Evolutionary conservation across 2,797 vertebrate species (phyloP).

Genomic region (Anolis apletophallus): DNA sequence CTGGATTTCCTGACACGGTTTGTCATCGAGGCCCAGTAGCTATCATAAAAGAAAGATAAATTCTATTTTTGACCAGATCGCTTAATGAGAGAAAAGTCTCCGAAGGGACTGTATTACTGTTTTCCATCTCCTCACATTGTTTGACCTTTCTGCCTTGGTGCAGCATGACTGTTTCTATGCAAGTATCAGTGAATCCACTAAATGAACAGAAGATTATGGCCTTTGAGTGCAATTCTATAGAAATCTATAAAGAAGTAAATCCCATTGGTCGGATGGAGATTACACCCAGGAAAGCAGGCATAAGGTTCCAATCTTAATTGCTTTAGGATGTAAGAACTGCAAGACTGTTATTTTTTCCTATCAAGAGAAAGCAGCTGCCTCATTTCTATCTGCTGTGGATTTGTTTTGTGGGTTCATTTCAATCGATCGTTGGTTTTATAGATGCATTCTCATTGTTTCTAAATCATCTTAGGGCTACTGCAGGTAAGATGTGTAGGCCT

Average conservation of each 20-base stretch:
- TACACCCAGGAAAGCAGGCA: neutral
- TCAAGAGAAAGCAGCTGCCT: neutral
- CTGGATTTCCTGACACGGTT: slow-evolving; percentile 24
- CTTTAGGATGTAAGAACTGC: neutral
- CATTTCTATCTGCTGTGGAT: neutral
- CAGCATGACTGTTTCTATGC: neutral
- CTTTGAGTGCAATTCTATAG: neutral
- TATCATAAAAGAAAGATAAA: neutral
- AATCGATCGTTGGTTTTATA: neutral
- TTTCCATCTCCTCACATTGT: neutral
- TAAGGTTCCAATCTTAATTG: neutral
- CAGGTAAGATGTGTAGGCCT: no score
- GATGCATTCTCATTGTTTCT: neutral
- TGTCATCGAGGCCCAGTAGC: neutral
- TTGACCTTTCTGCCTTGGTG: slow-evolving; percentile 8
- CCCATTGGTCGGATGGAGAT: neutral
- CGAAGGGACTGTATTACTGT: neutral
- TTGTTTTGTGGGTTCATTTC: neutral
- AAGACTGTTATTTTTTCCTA: neutral
- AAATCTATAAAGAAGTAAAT: neutral
- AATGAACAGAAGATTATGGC: neutral
- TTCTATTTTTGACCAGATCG: slow-evolving; percentile 5
- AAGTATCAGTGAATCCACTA: neutral
- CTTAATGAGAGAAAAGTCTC: neutral
- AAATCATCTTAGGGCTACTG: neutral